phyloP scores from a whole-genome alignment of 2,797 vertebrate genomes.

The Silurus aristotelis region DNA sequence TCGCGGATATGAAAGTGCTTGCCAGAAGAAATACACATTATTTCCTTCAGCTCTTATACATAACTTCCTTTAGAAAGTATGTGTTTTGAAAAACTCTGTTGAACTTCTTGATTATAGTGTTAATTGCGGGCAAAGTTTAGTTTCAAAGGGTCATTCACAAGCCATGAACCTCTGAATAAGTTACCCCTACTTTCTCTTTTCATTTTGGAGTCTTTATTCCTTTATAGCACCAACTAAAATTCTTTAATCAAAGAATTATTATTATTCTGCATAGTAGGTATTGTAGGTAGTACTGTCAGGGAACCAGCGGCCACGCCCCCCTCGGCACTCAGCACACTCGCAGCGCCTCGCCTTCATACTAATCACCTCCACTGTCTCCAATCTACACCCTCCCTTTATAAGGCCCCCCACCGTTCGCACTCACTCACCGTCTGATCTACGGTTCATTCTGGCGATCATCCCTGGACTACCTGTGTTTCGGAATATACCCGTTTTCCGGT shows the following conservation, averaged over 20 bases:
- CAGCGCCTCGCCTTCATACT: no score
- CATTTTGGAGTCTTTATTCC: not conserved
- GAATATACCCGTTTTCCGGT: no score
- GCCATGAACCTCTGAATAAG: no score
- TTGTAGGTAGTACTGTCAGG: no score
- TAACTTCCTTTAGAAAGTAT: not conserved
- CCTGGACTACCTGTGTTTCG: no score
- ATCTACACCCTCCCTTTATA: no score
- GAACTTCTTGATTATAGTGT: not conserved
- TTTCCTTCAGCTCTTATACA: not conserved
- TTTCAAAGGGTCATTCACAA: not conserved
- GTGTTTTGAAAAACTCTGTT: not conserved
- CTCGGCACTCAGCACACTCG: no score
- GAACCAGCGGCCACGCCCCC: no score
- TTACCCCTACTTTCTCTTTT: not conserved
- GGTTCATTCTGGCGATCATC: no score
- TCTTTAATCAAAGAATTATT: not conserved
- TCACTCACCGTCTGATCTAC: no score
- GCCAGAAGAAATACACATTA: not conserved
- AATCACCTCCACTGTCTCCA: no score
- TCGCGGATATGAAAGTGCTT: not conserved
- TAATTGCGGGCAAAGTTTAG: not conserved
- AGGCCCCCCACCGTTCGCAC: no score
- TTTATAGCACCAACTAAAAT: not conserved
- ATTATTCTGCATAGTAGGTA: not conserved